Percentiles rank a stretch among this genome's conserved stretches.
These are phyloP conservation scores for Mustelus asterias DNA, from an alignment of 2,113 vertebrate species.

Conservation along the genomic window DNA sequence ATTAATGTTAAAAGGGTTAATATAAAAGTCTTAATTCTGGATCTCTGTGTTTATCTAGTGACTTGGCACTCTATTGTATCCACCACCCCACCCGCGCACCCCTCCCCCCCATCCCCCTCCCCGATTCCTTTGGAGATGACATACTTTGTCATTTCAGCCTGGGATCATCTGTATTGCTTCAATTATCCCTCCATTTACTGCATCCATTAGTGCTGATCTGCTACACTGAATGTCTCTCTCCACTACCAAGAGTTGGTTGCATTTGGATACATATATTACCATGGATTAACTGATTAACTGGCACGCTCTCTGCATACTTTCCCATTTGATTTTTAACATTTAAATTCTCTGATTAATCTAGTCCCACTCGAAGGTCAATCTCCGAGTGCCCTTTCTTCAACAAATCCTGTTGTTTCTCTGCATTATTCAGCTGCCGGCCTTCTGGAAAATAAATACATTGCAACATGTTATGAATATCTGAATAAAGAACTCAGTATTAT, in stretches of 20 bases:
- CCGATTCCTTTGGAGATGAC: neutral
- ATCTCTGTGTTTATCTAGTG: neutral
- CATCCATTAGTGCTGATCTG: slow-evolving; percentile 23
- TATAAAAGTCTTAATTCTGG: neutral
- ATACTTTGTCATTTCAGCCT: slow-evolving; percentile 5
- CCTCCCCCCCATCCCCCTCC: neutral
- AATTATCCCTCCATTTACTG: slow-evolving; percentile 27
- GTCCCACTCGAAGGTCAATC: slow-evolving; percentile 5
- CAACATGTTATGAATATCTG: slow-evolving; percentile 6
- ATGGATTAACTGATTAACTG: slow-evolving; percentile 37
- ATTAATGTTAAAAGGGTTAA: slow-evolving; percentile 23
- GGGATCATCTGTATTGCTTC: slow-evolving; percentile 23
- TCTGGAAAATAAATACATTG: slow-evolving; percentile 17
- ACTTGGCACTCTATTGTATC: neutral
- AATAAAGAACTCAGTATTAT: slow-evolving; percentile 14
- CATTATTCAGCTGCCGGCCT: slow-evolving; percentile 19
- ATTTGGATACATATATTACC: slow-evolving; percentile 28
- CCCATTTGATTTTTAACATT: slow-evolving; percentile 33
- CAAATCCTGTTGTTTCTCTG: slow-evolving; percentile 25
- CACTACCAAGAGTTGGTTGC: slow-evolving; percentile 20
- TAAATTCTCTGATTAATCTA: slow-evolving; percentile 30
- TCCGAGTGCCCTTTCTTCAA: neutral
- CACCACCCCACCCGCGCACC: too few relatives aligned
- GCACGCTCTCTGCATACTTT: slow-evolving; percentile 30
- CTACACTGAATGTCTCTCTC: neutral